A percentile compares a stretch with the other conserved stretches of the same genome.
Evolutionary conservation across 2,113 vertebrate species (phyloP).

Genomic region (Pomatostomus ruficeps): DNA sequence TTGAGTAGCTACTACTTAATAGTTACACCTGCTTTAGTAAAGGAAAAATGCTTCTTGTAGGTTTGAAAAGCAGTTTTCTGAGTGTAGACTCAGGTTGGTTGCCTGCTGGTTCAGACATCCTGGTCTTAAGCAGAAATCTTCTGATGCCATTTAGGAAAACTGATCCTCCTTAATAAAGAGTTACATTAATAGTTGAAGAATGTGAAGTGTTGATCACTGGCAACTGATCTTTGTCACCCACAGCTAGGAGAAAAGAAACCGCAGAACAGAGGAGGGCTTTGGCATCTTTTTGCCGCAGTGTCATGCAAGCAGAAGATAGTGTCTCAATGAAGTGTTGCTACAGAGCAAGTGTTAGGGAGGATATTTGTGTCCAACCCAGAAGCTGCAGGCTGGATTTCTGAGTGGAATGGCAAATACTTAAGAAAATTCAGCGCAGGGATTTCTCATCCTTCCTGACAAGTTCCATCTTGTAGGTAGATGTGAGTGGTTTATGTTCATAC

Average conservation of each 20-base stretch:
- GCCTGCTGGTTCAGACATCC: background rate
- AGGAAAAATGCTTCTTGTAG: background rate
- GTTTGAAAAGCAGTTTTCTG: background rate
- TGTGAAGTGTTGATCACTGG: background rate
- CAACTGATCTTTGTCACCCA: background rate
- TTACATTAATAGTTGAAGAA: background rate
- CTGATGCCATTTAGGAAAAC: background rate
- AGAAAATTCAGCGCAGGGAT: background rate
- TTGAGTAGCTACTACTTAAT: background rate
- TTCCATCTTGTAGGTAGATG: background rate
- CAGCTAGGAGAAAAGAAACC: background rate
- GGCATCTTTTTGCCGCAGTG: background rate
- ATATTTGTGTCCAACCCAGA: fast-evolving
- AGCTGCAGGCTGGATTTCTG: background rate
- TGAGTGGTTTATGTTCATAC: background rate
- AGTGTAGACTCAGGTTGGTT: background rate
- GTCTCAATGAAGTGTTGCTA: background rate
- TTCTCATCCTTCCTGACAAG: background rate
- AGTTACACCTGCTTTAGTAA: background rate
- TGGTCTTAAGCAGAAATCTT: background rate
- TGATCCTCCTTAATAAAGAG: background rate
- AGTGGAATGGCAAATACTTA: background rate
- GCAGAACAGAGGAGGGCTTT: background rate
- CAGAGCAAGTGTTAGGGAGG: background rate
- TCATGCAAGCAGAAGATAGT: background rate